Evolutionary conservation across 2,113 vertebrate genomes (phyloP).

Genomic region (Myodes glareolus): DNA sequence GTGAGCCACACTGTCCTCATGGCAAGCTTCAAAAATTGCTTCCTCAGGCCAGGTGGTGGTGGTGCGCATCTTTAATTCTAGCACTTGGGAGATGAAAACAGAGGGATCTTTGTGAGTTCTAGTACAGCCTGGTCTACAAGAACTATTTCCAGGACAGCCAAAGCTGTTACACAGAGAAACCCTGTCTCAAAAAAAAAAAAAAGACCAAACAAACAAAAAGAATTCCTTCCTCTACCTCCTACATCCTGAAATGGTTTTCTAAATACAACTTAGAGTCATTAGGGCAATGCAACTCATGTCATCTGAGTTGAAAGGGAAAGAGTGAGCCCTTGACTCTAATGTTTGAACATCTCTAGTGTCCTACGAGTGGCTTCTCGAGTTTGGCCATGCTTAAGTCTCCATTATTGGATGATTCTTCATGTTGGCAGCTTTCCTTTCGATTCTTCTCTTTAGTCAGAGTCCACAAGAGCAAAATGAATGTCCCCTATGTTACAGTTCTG

Average conservation of each 20-base stretch:
- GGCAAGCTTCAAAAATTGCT: background rate
- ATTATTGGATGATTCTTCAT: background rate
- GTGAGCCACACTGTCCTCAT: background rate
- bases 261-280: background rate
- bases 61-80: too few relatives aligned
- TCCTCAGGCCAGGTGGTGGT: background rate
- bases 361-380: background rate
- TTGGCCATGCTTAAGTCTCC: background rate
- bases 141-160: too few relatives aligned
- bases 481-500: background rate
- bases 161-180: too few relatives aligned
- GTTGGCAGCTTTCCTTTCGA: background rate
- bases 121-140: too few relatives aligned
- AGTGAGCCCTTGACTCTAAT: background rate
- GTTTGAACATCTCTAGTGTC: background rate
- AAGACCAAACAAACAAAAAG: too few relatives aligned
- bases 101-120: too few relatives aligned
- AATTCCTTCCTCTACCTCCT: background rate
- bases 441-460: background rate
- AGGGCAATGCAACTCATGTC: background rate
- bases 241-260: background rate
- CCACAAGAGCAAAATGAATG: background rate
- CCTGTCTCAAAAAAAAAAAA: too few relatives aligned
- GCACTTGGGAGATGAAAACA: too few relatives aligned
- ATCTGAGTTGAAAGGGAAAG: background rate